These are phyloP conservation scores for Heliocidaris erythrogramma DNA, from an alignment of 35 echinoderm and acorn worm genomes.

Conservation along the genomic window DNA sequence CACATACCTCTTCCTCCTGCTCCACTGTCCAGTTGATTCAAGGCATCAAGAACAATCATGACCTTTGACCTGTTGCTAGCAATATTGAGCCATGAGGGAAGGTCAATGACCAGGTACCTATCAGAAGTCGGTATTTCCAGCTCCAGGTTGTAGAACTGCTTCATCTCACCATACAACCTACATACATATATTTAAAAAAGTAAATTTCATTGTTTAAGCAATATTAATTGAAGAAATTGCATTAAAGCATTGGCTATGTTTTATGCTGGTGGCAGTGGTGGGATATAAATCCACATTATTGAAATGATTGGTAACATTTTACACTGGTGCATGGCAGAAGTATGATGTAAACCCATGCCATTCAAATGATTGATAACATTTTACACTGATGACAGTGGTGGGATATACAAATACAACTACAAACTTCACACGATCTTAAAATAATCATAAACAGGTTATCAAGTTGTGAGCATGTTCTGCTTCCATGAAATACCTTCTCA, in stretches of 20 bases:
- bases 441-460: too few relatives aligned
- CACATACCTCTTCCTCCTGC: conserved; percentile 52
- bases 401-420: background rate
- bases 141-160: conserved; percentile 59
- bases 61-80: conserved; percentile 63
- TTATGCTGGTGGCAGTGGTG: background rate
- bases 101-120: conserved; percentile 74
- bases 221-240: background rate
- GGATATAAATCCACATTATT: background rate
- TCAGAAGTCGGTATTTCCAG: conserved; percentile 76
- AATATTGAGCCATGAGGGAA: conserved; percentile 83
- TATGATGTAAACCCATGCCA: background rate
- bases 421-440: too few relatives aligned
- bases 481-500: conserved; percentile 62
- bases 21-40: conserved; percentile 92
- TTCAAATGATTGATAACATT: background rate
- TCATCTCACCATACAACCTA: conserved; percentile 84
- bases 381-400: background rate
- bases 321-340: background rate
- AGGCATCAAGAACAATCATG: conserved; percentile 80
- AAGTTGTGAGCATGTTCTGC: too few relatives aligned
- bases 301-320: background rate
- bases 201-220: background rate
- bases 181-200: background rate
- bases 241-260: background rate